These are phyloP conservation scores for Byasa hedistus DNA, from an alignment of 2,888 invertebrate species.

Conservation along the genomic window DNA sequence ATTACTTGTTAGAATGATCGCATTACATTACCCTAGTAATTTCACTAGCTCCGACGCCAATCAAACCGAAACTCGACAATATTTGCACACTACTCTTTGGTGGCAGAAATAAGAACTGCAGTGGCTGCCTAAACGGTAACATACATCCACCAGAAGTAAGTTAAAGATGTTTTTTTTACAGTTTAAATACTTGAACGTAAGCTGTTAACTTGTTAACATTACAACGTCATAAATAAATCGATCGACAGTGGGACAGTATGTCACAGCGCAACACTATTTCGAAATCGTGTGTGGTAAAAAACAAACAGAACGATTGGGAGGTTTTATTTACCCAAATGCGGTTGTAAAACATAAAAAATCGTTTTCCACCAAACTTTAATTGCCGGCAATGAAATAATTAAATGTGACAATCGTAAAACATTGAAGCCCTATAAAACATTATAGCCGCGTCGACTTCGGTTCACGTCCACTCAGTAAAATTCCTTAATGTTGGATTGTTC, in stretches of 20 bases:
- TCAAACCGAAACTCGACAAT: no score
- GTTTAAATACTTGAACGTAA: conserved; percentile 4
- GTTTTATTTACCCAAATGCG: conserved; percentile 76
- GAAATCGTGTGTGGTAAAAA: conserved; percentile 77
- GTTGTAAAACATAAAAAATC: conserved; percentile 73
- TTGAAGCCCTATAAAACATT: conserved; percentile 68
- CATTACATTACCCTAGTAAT: no score
- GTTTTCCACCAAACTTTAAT: conserved; percentile 76
- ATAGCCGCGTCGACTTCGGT: conserved; percentile 56
- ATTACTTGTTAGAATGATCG: no score
- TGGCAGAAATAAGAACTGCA: no score
- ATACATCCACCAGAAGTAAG: neutral
- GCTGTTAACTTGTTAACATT: conserved; percentile 22
- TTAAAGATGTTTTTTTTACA: neutral
- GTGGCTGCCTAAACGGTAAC: neutral
- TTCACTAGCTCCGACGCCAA: no score
- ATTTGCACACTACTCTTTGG: no score
- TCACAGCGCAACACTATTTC: conserved; percentile 55
- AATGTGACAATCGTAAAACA: conserved; percentile 79
- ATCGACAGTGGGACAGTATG: conserved; percentile 39
- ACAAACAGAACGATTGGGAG: conserved; percentile 60
- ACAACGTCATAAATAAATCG: conserved; percentile 42
- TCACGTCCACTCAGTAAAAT: conserved; percentile 50
- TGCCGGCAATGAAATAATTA: conserved; percentile 79
- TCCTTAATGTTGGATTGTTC: conserved; percentile 33